Conservation (phyloP, 1,140 invertebrate genomes). For the Dysdera silvatica region DNA sequence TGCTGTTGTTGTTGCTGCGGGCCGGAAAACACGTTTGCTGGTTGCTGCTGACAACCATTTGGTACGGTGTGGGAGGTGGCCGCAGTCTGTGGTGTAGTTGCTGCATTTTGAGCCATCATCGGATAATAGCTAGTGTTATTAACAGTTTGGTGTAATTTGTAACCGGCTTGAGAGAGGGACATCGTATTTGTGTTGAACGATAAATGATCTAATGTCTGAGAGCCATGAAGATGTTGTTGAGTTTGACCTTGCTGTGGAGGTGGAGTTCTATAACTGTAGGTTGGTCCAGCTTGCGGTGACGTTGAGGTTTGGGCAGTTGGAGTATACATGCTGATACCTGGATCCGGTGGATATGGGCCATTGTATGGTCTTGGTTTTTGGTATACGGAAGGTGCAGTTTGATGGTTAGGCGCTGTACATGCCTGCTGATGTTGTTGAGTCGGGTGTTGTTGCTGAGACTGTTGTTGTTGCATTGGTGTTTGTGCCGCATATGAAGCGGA, state of each 20-base stretch:
- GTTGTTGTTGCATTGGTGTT: slow-evolving; percentile 5
- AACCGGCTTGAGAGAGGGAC: too few species aligned
- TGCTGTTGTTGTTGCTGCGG: not conserved
- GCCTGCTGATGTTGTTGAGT: not conserved
- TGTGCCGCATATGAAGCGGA: slow-evolving; percentile 1
- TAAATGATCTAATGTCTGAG: too few species aligned
- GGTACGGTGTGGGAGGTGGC: too few species aligned
- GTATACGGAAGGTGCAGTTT: not conserved
- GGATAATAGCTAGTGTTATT: too few species aligned
- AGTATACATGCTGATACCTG: slow-evolving; percentile 23
- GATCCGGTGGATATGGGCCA: slow-evolving; percentile 20
- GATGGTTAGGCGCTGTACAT: slow-evolving; percentile 1
- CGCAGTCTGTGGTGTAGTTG: too few species aligned
- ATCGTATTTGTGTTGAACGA: too few species aligned
- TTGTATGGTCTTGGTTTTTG: slow-evolving; percentile 10
- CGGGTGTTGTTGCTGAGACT: not conserved
- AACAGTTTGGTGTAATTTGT: too few species aligned
- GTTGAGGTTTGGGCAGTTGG: slow-evolving; percentile 7
- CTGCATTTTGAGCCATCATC: too few species aligned
- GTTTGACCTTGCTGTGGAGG: slow-evolving; percentile 12
- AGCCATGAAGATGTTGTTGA: too few species aligned
- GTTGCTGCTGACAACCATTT: too few species aligned
- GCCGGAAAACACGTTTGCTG: too few species aligned
- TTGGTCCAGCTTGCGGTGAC: slow-evolving; percentile 13
- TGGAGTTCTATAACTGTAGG: slow-evolving; percentile 23